A percentile compares a stretch with the other conserved stretches of the same genome.
Conservation (phyloP, 2,797 vertebrate genomes). For the Gadopsis bispinosus region DNA sequence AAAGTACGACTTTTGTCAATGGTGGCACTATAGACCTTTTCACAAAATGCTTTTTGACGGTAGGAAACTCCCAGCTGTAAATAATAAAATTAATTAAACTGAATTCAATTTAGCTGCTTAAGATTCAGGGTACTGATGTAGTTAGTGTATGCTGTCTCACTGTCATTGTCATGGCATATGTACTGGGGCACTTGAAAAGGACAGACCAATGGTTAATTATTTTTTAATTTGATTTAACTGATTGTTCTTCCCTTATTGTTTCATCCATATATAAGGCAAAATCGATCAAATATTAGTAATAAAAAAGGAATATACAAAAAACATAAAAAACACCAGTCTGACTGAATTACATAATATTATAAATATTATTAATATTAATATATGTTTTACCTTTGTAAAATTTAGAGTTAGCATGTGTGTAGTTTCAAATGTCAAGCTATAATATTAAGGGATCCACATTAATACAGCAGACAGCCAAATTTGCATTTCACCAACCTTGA, state of each 20-base stretch:
- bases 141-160: not conserved
- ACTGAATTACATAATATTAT: not conserved
- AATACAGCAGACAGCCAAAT: slow-evolving; percentile 21
- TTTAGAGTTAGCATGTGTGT: not conserved
- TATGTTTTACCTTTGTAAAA: not conserved
- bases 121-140: not conserved
- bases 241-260: not conserved
- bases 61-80: not conserved
- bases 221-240: too few relatives aligned
- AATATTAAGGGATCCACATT: slow-evolving; percentile 14
- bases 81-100: not conserved
- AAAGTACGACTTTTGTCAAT: not conserved
- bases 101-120: not conserved
- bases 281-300: not conserved
- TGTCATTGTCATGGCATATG: not conserved
- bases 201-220: not conserved
- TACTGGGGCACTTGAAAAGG: not conserved
- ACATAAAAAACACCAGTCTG: not conserved
- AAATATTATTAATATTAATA: not conserved
- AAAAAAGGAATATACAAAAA: not conserved
- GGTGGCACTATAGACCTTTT: not conserved
- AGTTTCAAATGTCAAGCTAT: not conserved
- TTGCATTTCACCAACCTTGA: slow-evolving; percentile 22
- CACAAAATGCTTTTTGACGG: not conserved
- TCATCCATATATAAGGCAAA: not conserved